Evolutionary conservation across 2,113 vertebrate species (phyloP), one percentile per base, ranked within the genome.

Genomic region (Datnioides undecimradiatus): DNA sequence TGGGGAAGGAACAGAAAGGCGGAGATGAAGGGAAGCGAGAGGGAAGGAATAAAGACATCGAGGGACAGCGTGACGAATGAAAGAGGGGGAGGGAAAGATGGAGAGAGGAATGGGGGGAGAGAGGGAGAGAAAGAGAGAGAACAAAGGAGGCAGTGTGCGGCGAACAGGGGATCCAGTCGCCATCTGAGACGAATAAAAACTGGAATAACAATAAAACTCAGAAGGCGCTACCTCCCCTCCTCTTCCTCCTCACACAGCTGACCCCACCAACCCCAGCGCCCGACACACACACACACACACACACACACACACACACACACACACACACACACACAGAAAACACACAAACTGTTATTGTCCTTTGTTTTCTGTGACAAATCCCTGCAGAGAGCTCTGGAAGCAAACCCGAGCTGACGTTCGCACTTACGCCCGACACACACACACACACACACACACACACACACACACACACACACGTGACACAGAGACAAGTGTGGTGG

Each of bases 171-270:
- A 90, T 78, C 57, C 81, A 85, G 83, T 69, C 31, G 81, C 91
- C 92, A 92, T 92, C 90, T 93, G 91, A 93, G 90, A 92, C 83
- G 80, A 90, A 93, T 93, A 91, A 93, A 93, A 91, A 91, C n/a
- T 90, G 73, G 85, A 93, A 91, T 83, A 92, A 92, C 91, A 92
- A 92, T 93, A 91, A 92, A 93, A 92, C 87, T 91, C 90, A 80
- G 70, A 88, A 86, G 68, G 87, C 80, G 82, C 90, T 88, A 90
- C 89, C 82, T 88, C 84, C 73, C 82, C 79, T 66, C 83, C 83
- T 81, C 49, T 71, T 57, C 59, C 59, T 25, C 33, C 25, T 63
- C 65, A 67, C 65, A 76, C 62, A 73, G 17, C 45, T 31, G 0
- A 38, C 76, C 21, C 45, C 27, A 33, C 16, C 38, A 48, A 48